phyloP scores from a whole-genome alignment of 2,888 invertebrate genomes.

The Hyalella azteca region DNA sequence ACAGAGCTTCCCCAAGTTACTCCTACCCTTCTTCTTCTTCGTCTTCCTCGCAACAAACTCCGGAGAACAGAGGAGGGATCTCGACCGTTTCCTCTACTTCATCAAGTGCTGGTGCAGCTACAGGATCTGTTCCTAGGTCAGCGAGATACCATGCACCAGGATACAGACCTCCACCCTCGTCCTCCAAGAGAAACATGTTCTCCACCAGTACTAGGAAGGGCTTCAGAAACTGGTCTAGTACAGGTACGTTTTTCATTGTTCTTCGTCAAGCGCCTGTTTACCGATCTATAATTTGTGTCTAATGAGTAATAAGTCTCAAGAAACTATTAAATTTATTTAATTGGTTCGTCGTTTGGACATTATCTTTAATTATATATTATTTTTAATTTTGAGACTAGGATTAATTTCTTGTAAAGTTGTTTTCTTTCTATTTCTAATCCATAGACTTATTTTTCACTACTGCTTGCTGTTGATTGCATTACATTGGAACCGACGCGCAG shows the following conservation, averaged over 20 bases:
- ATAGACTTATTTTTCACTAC: too few relatives aligned
- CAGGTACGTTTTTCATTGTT: constrained; percentile 45
- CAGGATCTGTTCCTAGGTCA: constrained; percentile 45
- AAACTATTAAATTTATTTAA: too few relatives aligned
- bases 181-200: constrained; percentile 51
- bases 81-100: constrained; percentile 43
- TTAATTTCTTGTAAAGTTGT: too few relatives aligned
- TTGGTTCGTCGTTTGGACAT: too few relatives aligned
- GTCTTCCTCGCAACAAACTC: constrained; percentile 35
- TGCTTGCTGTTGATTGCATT: too few relatives aligned
- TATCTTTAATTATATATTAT: too few relatives aligned
- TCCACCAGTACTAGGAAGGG: constrained; percentile 51
- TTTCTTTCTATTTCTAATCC: too few relatives aligned
- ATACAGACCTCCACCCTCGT: constrained; percentile 49
- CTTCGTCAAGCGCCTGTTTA: too few relatives aligned
- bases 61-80: constrained; percentile 11
- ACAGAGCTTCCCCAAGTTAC: constrained; percentile 41
- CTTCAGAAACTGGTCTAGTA: constrained; percentile 46
- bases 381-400: too few relatives aligned
- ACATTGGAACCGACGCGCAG: too few relatives aligned
- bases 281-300: too few relatives aligned
- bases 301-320: too few relatives aligned
- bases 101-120: constrained; percentile 10
- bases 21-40: constrained; percentile 40
- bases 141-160: constrained; percentile 56